Percentiles rank a stretch among this genome's conserved stretches.
These are phyloP conservation scores for Xiphophorus couchianus DNA, from an alignment of 2,113 vertebrate genomes.

Conservation along the genomic window DNA sequence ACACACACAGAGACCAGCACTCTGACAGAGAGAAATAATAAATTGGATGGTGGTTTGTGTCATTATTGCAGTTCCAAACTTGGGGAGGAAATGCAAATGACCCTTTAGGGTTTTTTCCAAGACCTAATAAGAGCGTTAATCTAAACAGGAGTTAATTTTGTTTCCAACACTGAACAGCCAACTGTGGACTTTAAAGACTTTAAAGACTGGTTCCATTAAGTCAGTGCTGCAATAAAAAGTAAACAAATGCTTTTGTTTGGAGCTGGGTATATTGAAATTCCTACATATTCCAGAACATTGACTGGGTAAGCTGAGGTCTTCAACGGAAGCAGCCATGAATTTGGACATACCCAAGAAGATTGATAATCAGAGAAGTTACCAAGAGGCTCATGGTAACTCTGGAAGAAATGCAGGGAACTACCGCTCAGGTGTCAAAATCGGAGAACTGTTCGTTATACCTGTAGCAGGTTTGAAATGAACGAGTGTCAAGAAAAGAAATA, in stretches of 20 bases:
- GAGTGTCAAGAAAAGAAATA: background rate
- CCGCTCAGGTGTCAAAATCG: background rate
- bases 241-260: background rate
- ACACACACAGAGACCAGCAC: conserved; percentile 5
- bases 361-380: background rate
- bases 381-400: background rate
- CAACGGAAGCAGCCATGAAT: too few species aligned
- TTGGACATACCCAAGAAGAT: too few species aligned
- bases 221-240: background rate
- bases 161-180: background rate
- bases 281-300: background rate
- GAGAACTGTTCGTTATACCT: background rate
- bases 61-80: too few species aligned
- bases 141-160: background rate
- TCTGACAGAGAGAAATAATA: conserved; percentile 60
- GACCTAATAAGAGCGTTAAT: background rate
- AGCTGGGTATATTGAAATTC: background rate
- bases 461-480: background rate
- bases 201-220: background rate
- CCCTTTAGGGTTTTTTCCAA: too few species aligned
- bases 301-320: too few species aligned
- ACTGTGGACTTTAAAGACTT: background rate
- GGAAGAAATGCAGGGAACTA: background rate
- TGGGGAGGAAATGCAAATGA: too few species aligned
- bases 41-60: conserved; percentile 55